phyloP scores from a whole-genome alignment of 2,888 invertebrate species.

The Acanthoscelides obtectus region DNA sequence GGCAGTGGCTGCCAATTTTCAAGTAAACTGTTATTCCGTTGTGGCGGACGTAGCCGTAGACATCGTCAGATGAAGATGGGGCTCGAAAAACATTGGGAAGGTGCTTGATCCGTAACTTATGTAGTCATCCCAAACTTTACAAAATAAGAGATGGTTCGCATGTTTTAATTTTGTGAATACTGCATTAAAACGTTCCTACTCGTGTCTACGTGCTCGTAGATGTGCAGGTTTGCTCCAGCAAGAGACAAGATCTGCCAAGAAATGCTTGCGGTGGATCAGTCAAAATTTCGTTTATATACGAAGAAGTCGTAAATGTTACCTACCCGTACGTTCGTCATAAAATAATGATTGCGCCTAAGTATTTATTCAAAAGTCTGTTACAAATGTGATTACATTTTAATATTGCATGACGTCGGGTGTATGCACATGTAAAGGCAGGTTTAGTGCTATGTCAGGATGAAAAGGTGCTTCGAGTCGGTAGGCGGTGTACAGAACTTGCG shows the following conservation, averaged over 20 bases:
- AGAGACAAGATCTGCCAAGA: background rate
- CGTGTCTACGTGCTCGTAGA: too few species aligned
- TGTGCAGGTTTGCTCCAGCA: too few species aligned
- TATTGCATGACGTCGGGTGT: background rate
- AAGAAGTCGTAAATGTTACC: background rate
- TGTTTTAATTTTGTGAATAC: too few species aligned
- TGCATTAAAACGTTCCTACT: too few species aligned
- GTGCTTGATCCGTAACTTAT: too few species aligned
- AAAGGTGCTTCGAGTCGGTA: background rate
- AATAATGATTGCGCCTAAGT: background rate
- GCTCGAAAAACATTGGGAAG: too few species aligned
- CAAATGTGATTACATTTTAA: constrained; percentile 3
- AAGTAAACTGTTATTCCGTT: too few species aligned
- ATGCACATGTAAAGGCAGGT: background rate
- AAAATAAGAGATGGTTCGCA: too few species aligned
- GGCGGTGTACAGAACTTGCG: background rate
- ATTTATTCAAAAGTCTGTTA: background rate
- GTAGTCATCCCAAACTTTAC: too few species aligned
- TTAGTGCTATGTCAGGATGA: background rate
- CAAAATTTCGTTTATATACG: background rate
- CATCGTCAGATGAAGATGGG: too few species aligned
- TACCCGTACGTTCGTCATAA: background rate
- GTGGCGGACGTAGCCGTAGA: too few species aligned
- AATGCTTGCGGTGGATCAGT: background rate
- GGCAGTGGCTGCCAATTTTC: too few species aligned